Conservation (phyloP, 2,113 vertebrate species). For the Maccullochella peelii region DNA sequence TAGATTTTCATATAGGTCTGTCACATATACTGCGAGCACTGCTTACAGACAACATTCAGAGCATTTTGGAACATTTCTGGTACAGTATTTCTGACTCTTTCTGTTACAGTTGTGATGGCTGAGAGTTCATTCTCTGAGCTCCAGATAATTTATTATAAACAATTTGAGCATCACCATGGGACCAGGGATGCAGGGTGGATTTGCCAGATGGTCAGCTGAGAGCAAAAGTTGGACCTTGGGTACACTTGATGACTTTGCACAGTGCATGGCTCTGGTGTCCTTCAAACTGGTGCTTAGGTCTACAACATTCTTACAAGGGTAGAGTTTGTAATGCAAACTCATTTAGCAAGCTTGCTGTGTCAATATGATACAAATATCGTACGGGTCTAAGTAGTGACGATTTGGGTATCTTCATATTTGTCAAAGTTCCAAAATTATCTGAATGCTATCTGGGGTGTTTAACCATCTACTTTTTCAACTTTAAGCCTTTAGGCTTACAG, state of each 20-base stretch:
- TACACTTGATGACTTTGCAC: conserved; percentile 45
- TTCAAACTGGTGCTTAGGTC: neutral
- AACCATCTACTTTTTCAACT: neutral
- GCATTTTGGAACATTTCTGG: neutral
- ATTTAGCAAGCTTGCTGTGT: neutral
- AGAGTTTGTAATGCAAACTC: neutral
- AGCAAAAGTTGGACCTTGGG: conserved; percentile 30
- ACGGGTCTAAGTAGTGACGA: neutral
- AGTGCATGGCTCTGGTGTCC: neutral
- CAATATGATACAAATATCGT: neutral
- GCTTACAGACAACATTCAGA: neutral
- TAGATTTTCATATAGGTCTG: neutral
- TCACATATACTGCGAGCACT: neutral
- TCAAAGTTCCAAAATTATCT: neutral
- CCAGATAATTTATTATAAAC: conserved; percentile 34
- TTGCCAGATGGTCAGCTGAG: conserved; percentile 47
- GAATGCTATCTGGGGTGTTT: neutral
- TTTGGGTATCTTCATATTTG: neutral
- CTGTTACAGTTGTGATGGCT: neutral
- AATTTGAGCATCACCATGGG: conserved; percentile 20
- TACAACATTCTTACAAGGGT: neutral
- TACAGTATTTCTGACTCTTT: neutral
- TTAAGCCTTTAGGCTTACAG: neutral
- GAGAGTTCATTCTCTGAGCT: neutral
- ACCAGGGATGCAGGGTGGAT: conserved; percentile 31